Base-by-base conservation (phyloP, 2,797 vertebrate genomes). In the Bryconaethiops microstoma region DNA sequence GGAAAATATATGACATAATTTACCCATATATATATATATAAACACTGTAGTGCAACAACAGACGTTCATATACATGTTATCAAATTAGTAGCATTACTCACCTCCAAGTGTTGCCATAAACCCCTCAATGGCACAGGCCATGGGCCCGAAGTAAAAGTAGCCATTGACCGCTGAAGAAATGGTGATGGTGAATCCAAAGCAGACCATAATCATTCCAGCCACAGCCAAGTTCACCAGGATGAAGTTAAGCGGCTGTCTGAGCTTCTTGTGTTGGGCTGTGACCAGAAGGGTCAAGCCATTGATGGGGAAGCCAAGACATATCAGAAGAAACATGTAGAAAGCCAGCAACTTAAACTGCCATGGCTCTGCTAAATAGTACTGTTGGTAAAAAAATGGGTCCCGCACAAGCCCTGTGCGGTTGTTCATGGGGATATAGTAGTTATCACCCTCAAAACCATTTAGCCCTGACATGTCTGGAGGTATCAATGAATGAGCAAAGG, bases 91-190 rank as follows among this genome's bases (percentile, higher is more conserved):
- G 29, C 29, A 29, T 10, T 7, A 50, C 84, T 91, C 84, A 94
- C 94, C 94, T 92, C 94, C 94, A 0, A 95, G 77, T 0, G 93
- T 95, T 76, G 94, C 92, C 4, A 95, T 93, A 92, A 95, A 95
- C 1, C 95, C 94, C 62, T 96, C 95, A 29, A 95, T 0, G 0
- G 90, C 91, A 0, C 95, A 96, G 55, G 23, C 85, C 0, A 60
- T 8, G 1, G 94, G 55, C 45, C 95, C 94, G 0, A 96, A 91
- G 81, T 92, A 40, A 21, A 96, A 95, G 86, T 95, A 96, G 76
- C 94, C 94, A 0, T 90, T 88, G 35, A 94, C 0, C 79, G 94
- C 88, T 0, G 94, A 91, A 80, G 80, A 90, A 82, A 96, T 91
- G 76, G 94, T 94, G 85, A 95, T 92, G 0, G 94, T 95, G 91